A percentile compares a stretch with the other conserved stretches of the same genome.
These are phyloP conservation scores for Maccullochella peelii DNA, from an alignment of 2,113 vertebrate species.

Conservation along the genomic window DNA sequence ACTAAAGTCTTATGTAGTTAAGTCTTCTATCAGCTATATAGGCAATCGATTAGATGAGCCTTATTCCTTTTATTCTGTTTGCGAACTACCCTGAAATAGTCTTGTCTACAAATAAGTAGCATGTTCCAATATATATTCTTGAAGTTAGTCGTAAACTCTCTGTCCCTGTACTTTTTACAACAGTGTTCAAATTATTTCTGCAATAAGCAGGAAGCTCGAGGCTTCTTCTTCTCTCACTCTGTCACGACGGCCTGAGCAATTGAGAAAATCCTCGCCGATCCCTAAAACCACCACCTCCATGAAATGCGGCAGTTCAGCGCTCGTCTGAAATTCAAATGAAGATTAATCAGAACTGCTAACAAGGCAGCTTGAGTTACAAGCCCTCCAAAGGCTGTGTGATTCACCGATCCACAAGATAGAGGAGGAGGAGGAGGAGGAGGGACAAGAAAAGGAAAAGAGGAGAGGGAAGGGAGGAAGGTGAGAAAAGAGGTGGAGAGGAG, in stretches of 20 bases:
- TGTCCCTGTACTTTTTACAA: background rate
- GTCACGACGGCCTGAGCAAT: background rate
- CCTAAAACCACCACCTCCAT: conserved; percentile 28
- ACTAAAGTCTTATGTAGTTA: background rate
- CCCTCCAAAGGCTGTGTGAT: conserved; percentile 17
- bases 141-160: background rate
- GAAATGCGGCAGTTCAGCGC: conserved; percentile 40
- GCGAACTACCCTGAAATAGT: background rate
- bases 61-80: background rate
- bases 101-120: background rate
- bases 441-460: no score
- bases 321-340: conserved; percentile 66
- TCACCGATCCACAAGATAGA: background rate
- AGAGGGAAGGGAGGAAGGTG: background rate
- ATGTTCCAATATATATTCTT: background rate
- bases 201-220: background rate
- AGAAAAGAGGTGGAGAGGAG: background rate
- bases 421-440: background rate
- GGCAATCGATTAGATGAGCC: background rate
- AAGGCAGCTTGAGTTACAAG: conserved; percentile 23
- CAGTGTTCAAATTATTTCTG: background rate
- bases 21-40: background rate
- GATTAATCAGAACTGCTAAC: conserved; percentile 46
- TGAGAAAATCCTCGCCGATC: conserved; percentile 38
- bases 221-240: background rate